Percentiles rank a stretch among this genome's conserved stretches.
phyloP scores from a whole-genome alignment of 2,797 vertebrate species.

The Apodemus agrarius region DNA sequence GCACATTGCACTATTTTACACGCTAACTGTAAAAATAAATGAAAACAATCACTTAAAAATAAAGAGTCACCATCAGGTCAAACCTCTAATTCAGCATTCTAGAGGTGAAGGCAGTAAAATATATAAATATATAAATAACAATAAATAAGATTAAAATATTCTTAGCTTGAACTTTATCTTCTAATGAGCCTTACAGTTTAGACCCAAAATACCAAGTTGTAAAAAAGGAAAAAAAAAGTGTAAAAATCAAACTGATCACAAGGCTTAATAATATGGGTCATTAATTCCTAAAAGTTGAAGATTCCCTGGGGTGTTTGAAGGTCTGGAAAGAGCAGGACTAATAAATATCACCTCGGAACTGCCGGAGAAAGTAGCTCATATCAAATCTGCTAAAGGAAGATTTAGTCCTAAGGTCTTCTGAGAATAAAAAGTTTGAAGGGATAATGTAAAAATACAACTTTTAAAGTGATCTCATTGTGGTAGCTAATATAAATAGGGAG shows the following conservation, averaged over 20 bases:
- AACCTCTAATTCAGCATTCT: neutral
- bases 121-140: neutral
- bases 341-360: slow-evolving; percentile 64
- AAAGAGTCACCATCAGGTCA: neutral
- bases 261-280: slow-evolving; percentile 28
- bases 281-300: slow-evolving; percentile 49
- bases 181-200: slow-evolving; percentile 3
- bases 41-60: neutral
- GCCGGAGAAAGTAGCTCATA: slow-evolving; percentile 42
- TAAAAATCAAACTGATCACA: slow-evolving; percentile 58
- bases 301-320: slow-evolving; percentile 17
- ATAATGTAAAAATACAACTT: slow-evolving; percentile 67
- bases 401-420: slow-evolving; percentile 48
- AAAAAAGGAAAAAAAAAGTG: neutral
- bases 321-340: slow-evolving; percentile 39
- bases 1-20: neutral
- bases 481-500: slow-evolving; percentile 52
- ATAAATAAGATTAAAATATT: neutral
- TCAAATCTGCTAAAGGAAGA: slow-evolving; percentile 64
- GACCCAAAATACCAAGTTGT: slow-evolving; percentile 41
- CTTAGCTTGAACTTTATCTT: slow-evolving; percentile 33
- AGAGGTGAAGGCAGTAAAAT: neutral
- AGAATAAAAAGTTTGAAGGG: slow-evolving; percentile 56
- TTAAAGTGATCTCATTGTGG: neutral
- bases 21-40: neutral